Evolutionary conservation across 2,797 vertebrate species (phyloP).

Genomic region (Vultur gryphus): DNA sequence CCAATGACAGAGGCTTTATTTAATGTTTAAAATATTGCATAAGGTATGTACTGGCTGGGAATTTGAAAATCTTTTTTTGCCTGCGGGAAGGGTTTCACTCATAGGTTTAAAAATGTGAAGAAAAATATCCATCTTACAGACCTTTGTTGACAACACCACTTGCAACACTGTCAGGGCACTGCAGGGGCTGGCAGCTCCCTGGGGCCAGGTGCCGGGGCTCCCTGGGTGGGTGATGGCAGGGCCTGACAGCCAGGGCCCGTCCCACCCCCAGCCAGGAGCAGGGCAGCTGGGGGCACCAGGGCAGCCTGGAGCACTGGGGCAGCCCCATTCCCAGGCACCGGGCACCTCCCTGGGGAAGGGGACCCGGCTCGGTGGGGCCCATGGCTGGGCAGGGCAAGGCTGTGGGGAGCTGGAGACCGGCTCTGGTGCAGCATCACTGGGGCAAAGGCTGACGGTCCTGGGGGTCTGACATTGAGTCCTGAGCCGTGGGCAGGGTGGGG

Average conservation of each 20-base stretch:
- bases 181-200: background rate
- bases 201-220: accelerated
- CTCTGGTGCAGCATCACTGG: accelerated
- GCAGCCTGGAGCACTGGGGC: accelerated
- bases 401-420: background rate
- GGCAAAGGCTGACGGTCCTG: accelerated
- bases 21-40: background rate
- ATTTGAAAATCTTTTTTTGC: background rate
- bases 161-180: background rate
- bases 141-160: background rate
- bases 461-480: background rate
- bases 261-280: background rate
- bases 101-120: background rate
- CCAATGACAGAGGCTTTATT: background rate
- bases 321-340: accelerated
- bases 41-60: background rate
- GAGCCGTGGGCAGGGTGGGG: accelerated
- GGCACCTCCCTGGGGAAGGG: background rate
- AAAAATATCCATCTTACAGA: background rate
- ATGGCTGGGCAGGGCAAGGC: background rate
- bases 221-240: background rate
- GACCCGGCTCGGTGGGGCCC: accelerated
- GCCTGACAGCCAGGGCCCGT: accelerated
- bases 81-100: background rate
- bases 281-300: accelerated